Conservation (phyloP, 2,113 vertebrate species). For the Scatophagus argus region DNA sequence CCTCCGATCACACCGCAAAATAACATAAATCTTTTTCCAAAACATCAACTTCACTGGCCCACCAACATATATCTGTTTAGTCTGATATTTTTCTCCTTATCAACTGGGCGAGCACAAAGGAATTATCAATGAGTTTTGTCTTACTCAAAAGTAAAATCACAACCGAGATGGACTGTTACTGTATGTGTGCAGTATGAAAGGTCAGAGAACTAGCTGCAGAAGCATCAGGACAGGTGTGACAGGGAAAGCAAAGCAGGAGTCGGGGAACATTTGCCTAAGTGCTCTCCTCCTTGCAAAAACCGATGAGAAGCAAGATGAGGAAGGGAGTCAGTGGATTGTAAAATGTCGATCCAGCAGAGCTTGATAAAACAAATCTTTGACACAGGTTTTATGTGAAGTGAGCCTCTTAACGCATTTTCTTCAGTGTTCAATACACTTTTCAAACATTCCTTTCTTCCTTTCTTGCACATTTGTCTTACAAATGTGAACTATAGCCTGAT, state of each 20-base stretch:
- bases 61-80: not conserved
- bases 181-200: constrained; percentile 41
- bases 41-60: not conserved
- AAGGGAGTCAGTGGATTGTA: constrained; percentile 45
- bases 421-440: not conserved
- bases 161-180: constrained; percentile 11
- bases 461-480: constrained; percentile 1
- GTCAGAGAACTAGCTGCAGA: constrained; percentile 53
- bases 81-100: constrained; percentile 15
- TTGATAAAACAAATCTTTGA: constrained; percentile 43
- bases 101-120: not conserved
- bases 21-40: not conserved
- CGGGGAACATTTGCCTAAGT: constrained; percentile 66
- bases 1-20: not conserved
- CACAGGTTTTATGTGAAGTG: constrained; percentile 19
- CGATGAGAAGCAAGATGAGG: constrained; percentile 21
- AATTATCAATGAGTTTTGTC: constrained; percentile 2
- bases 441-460: not conserved
- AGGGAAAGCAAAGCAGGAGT: constrained; percentile 32
- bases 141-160: constrained; percentile 4
- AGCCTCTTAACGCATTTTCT: not conserved
- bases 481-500: not conserved
- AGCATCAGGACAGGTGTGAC: constrained; percentile 46
- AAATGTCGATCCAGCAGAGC: constrained; percentile 48
- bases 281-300: constrained; percentile 29